phyloP scores from a whole-genome alignment of 1,140 invertebrate genomes.

The Caerostris darwini region DNA sequence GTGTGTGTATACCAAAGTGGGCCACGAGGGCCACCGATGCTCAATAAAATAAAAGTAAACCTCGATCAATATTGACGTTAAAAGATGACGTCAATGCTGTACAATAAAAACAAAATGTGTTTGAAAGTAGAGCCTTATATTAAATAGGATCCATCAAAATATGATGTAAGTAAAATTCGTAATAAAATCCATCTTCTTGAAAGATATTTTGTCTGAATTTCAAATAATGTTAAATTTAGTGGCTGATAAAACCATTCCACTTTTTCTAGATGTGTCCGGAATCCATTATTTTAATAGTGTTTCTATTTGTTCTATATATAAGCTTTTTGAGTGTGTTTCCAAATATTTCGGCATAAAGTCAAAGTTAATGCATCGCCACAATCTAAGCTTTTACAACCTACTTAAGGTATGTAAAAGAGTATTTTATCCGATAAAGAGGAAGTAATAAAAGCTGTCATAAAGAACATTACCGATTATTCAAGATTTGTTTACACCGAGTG shows the following conservation, averaged over 20 bases:
- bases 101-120: no score
- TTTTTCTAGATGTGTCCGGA: not conserved
- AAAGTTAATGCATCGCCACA: conserved; percentile 35
- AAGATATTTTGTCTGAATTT: not conserved
- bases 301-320: conserved; percentile 20
- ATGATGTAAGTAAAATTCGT: not conserved
- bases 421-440: conserved; percentile 59
- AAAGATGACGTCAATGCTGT: no score
- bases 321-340: not conserved
- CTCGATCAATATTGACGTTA: no score
- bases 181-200: not conserved
- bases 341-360: conserved; percentile 9
- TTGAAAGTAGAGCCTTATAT: not conserved
- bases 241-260: conserved; percentile 8
- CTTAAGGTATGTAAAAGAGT: conserved; percentile 33
- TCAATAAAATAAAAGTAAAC: no score
- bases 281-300: conserved; percentile 6
- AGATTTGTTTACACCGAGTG: conserved; percentile 54
- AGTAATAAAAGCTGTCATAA: conserved; percentile 68
- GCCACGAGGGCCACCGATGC: no score
- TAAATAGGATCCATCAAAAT: not conserved
- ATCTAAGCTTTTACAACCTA: conserved; percentile 54
- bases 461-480: conserved; percentile 67
- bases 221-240: not conserved
- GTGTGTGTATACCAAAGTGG: no score